Percentiles rank a stretch among this genome's conserved stretches.
phyloP scores from a whole-genome alignment of 2,113 vertebrate genomes.

The Argyrosomus japonicus region DNA sequence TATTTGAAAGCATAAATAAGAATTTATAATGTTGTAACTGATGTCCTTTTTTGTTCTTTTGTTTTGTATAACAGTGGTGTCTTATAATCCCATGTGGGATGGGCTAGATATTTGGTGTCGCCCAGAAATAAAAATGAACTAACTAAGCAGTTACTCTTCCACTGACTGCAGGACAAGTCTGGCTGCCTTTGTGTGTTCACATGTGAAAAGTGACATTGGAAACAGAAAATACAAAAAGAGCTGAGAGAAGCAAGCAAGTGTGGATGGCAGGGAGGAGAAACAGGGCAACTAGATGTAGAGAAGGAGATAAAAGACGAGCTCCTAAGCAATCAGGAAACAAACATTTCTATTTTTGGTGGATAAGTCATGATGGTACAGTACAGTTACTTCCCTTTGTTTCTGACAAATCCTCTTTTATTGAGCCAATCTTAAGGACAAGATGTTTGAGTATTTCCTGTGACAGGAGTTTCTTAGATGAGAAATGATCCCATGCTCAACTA shows the following conservation, averaged over 20 bases:
- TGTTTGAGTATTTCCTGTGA: slow-evolving; percentile 9
- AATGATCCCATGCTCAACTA: neutral
- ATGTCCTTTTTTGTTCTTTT: neutral
- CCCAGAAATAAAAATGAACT: neutral
- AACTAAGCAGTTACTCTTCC: neutral
- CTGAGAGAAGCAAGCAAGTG: slow-evolving; percentile 16
- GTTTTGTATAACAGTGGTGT: neutral
- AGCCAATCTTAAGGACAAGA: slow-evolving; percentile 19
- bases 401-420: slow-evolving; percentile 54
- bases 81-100: slow-evolving; percentile 1
- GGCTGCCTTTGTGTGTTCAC: neutral
- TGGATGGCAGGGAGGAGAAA: neutral
- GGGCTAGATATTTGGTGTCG: neutral
- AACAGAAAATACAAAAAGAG: neutral
- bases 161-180: neutral
- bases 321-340: slow-evolving; percentile 42
- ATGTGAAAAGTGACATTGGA: neutral
- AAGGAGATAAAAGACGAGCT: slow-evolving; percentile 41
- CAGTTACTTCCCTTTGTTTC: slow-evolving; percentile 53
- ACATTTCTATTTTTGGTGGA: slow-evolving; percentile 65
- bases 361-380: slow-evolving; percentile 37
- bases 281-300: neutral
- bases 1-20: neutral
- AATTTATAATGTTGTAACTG: neutral
- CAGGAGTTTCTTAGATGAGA: slow-evolving; percentile 8